phyloP scores from a whole-genome alignment of 1,140 invertebrate species.

The Saccostrea glomerata region DNA sequence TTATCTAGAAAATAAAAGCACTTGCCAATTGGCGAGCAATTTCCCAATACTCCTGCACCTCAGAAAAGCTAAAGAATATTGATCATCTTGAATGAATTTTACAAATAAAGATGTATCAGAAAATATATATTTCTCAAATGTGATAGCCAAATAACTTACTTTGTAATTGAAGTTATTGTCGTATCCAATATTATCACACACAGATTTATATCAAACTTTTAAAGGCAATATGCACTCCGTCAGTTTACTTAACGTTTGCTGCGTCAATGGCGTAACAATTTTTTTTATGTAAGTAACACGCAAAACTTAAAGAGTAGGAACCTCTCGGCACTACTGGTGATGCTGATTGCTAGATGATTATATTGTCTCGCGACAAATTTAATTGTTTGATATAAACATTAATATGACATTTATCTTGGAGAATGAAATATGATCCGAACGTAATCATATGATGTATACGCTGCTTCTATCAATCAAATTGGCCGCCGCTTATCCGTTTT shows the following conservation, averaged over 20 bases:
- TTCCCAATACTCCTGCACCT: no score
- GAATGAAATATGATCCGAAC: conserved; percentile 3
- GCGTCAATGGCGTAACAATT: not conserved
- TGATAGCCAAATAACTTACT: not conserved
- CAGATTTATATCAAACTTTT: not conserved
- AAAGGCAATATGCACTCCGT: not conserved
- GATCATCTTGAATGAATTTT: no score
- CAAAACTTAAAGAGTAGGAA: not conserved
- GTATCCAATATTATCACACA: not conserved
- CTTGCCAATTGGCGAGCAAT: no score
- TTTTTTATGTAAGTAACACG: not conserved
- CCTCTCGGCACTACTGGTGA: not conserved
- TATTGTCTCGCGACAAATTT: conserved; percentile 20
- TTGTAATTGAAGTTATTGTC: not conserved
- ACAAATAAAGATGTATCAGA: no score
- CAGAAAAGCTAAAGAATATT: no score
- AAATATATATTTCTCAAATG: no score
- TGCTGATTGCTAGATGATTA: not conserved
- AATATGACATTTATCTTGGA: conserved; percentile 20
- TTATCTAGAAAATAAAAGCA: no score
- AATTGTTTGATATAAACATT: conserved; percentile 23
- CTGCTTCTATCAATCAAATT: not conserved
- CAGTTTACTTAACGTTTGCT: not conserved
- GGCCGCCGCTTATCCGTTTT: not conserved
- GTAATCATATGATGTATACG: conserved; percentile 22